Evolutionary conservation across 2,113 vertebrate genomes (phyloP).

Genomic region (Pangasianodon gigas): DNA sequence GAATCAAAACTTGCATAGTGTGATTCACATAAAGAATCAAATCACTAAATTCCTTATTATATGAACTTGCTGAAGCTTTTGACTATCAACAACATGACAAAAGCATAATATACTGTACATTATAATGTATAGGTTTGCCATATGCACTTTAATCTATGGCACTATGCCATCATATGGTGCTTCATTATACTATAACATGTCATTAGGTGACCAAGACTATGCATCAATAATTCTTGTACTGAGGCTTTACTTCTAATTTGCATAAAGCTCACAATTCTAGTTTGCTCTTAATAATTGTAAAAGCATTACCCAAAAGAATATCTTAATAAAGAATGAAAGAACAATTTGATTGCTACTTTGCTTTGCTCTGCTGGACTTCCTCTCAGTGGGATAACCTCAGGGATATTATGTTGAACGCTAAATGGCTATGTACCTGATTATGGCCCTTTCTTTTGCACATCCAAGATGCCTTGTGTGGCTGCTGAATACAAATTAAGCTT

Average conservation of each 20-base stretch:
- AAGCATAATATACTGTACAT: background rate
- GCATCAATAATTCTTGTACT: background rate
- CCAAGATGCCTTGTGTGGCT: background rate
- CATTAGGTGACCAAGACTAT: background rate
- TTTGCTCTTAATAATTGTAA: background rate
- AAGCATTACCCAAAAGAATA: background rate
- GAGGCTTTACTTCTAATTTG: background rate
- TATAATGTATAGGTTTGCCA: too few species aligned
- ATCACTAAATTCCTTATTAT: background rate
- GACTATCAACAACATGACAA: background rate
- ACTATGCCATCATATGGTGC: background rate
- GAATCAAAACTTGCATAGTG: background rate
- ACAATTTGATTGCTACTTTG: background rate
- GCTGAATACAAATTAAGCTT: slow-evolving; percentile 36
- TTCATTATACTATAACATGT: background rate
- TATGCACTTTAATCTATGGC: background rate
- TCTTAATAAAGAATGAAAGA: background rate
- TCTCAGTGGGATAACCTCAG: slow-evolving; percentile 40
- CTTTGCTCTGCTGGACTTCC: background rate
- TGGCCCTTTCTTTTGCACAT: slow-evolving; percentile 16
- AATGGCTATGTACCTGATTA: slow-evolving; percentile 47
- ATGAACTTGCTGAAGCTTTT: background rate
- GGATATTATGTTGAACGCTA: slow-evolving; percentile 39
- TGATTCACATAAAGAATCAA: background rate
- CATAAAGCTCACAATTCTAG: background rate